These are phyloP conservation scores for Phallusia fumigata DNA, from an alignment of 23 tunicate genomes.

Conservation along the genomic window DNA sequence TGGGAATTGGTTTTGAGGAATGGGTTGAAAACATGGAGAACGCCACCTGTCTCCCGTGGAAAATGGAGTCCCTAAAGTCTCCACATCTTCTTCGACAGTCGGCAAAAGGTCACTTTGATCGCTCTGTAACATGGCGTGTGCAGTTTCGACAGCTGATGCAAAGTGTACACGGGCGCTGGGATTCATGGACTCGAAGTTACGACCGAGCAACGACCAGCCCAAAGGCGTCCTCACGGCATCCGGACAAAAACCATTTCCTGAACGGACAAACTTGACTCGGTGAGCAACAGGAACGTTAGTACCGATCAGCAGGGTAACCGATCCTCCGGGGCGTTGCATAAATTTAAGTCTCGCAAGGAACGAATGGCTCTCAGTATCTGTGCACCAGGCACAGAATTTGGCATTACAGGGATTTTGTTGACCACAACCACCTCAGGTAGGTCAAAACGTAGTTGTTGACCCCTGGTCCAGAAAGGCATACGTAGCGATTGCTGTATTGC, in stretches of 20 bases:
- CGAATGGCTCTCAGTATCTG: neutral
- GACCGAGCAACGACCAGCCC: slow-evolving; percentile 13
- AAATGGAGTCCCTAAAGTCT: neutral
- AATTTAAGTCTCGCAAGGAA: neutral
- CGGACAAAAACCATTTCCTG: too few relatives aligned
- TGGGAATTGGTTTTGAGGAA: too few relatives aligned
- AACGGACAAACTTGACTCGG: neutral
- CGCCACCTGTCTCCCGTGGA: slow-evolving; percentile 26
- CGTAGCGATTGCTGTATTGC: neutral
- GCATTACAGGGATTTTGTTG: neutral
- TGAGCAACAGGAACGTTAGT: neutral
- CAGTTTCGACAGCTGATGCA: neutral
- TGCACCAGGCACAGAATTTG: neutral
- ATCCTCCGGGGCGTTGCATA: neutral
- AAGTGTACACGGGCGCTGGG: neutral
- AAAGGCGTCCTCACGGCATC: too few relatives aligned
- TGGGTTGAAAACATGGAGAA: too few relatives aligned
- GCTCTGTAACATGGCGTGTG: neutral
- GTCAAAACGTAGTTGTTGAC: too few relatives aligned
- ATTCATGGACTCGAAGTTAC: neutral
- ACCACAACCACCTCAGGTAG: too few relatives aligned
- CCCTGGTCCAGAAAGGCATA: slow-evolving; percentile 36
- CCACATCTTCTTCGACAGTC: neutral
- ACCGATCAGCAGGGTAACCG: too few relatives aligned
- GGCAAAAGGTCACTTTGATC: slow-evolving; percentile 11